These are phyloP conservation scores for Agrilus cyanescens DNA, from an alignment of 2,888 invertebrate genomes.

Conservation along the genomic window DNA sequence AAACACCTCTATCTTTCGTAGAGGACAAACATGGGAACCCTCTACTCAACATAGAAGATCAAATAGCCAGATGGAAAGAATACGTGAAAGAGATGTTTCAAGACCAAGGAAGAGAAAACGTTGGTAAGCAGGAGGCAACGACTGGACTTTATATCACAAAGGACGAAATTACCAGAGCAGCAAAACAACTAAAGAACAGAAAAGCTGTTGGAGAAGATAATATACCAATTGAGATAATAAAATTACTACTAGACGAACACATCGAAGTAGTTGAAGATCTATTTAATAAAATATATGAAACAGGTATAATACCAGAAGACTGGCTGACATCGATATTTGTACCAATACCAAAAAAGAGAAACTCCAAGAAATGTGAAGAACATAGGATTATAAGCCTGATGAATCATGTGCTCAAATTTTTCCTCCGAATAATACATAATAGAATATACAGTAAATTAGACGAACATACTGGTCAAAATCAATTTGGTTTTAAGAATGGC, in stretches of 20 bases:
- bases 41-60: constrained; percentile 2
- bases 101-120: constrained; percentile 2
- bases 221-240: constrained; percentile 9
- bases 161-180: constrained; percentile 5
- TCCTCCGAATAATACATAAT: too few species aligned
- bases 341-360: constrained; percentile 11
- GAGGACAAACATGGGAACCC: background rate
- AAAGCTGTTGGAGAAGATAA: constrained; percentile 4
- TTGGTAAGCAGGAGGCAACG: constrained; percentile 1
- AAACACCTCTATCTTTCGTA: too few species aligned
- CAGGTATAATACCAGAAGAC: constrained; percentile 6
- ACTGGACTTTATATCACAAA: constrained; percentile 1
- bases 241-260: constrained; percentile 10
- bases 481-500: too few species aligned
- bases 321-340: constrained; percentile 10
- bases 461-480: too few species aligned
- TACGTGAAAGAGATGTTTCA: constrained; percentile 4
- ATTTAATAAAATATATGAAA: constrained; percentile 10
- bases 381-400: constrained; percentile 12
- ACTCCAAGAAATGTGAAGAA: constrained; percentile 8
- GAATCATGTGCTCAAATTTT: too few species aligned
- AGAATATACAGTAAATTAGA: too few species aligned
- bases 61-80: constrained; percentile 1
- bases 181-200: constrained; percentile 1
- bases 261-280: constrained; percentile 6